phyloP scores from a whole-genome alignment of 2,113 vertebrate genomes.

The Eulacestoma nigropectus region DNA sequence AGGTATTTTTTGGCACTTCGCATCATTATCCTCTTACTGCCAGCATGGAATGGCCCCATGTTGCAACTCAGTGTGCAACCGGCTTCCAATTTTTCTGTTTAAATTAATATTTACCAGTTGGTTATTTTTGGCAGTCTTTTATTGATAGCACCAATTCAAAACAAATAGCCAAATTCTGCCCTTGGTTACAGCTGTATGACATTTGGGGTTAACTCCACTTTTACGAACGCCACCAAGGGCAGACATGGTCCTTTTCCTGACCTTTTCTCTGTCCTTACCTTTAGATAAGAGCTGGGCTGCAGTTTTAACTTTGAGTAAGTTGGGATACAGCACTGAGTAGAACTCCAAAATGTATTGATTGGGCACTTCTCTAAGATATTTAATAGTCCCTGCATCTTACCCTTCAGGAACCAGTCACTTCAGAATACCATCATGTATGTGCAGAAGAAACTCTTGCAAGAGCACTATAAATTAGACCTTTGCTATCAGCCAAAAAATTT shows the following conservation, averaged over 20 bases:
- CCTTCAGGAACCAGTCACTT: neutral
- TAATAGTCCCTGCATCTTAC: neutral
- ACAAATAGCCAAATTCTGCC: conserved; percentile 20
- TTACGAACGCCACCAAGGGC: neutral
- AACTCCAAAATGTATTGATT: neutral
- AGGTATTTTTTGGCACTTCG: conserved; percentile 19
- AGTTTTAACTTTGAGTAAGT: neutral
- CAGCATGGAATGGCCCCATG: conserved; percentile 53
- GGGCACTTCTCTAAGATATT: neutral
- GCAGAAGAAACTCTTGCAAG: neutral
- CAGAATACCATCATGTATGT: neutral
- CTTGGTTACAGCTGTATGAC: conserved; percentile 1
- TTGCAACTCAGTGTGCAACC: conserved; percentile 28
- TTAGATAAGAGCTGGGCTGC: neutral
- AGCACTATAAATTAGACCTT: neutral
- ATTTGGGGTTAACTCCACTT: conserved; percentile 30
- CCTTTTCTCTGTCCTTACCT: neutral
- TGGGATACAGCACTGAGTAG: neutral
- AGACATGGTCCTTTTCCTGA: neutral
- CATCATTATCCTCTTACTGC: conserved; percentile 39
- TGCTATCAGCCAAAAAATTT: neutral
- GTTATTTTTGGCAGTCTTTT: conserved; percentile 53
- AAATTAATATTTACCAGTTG: conserved; percentile 66
- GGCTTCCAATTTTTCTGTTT: conserved; percentile 58
- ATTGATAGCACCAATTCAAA: conserved; percentile 46